These are phyloP conservation scores for Gymnodraco acuticeps DNA, from an alignment of 2,797 vertebrate species.

Conservation along the genomic window DNA sequence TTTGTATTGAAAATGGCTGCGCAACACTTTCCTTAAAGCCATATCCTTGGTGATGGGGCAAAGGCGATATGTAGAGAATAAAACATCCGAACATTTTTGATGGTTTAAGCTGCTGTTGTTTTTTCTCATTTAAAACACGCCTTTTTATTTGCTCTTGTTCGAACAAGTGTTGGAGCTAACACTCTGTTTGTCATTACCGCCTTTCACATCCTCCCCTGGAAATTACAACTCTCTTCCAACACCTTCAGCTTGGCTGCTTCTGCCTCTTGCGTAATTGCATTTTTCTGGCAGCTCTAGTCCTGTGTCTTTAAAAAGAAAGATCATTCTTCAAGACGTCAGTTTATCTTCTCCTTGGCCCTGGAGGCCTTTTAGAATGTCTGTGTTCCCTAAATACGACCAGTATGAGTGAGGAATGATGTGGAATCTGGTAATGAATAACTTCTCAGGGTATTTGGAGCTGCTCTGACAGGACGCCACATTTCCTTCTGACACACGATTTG, in stretches of 20 bases:
- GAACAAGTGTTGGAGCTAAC: not conserved
- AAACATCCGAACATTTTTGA: no score
- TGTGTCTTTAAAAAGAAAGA: not conserved
- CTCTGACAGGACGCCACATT: slow-evolving; percentile 4
- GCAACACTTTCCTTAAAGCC: not conserved
- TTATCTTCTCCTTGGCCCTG: not conserved
- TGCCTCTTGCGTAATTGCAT: slow-evolving; percentile 4
- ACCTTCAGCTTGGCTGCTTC: slow-evolving; percentile 13
- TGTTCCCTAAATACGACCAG: not conserved
- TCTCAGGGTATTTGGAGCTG: slow-evolving; percentile 16
- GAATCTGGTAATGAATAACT: slow-evolving; percentile 12
- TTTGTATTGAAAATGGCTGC: not conserved
- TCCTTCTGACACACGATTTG: slow-evolving; percentile 1
- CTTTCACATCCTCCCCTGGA: slow-evolving; percentile 1
- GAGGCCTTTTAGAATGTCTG: slow-evolving; percentile 1
- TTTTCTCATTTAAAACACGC: no score
- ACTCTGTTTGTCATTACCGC: not conserved
- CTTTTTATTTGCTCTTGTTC: not conserved
- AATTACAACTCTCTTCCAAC: not conserved
- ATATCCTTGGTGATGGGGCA: not conserved
- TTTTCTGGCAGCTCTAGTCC: not conserved
- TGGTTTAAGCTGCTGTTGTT: no score
- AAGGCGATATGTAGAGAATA: no score
- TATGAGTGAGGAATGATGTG: slow-evolving; percentile 1
- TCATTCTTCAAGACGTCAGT: not conserved